These are phyloP conservation scores for Entomobrya multifasciata DNA, from an alignment of 2,888 invertebrate species.

Conservation along the genomic window DNA sequence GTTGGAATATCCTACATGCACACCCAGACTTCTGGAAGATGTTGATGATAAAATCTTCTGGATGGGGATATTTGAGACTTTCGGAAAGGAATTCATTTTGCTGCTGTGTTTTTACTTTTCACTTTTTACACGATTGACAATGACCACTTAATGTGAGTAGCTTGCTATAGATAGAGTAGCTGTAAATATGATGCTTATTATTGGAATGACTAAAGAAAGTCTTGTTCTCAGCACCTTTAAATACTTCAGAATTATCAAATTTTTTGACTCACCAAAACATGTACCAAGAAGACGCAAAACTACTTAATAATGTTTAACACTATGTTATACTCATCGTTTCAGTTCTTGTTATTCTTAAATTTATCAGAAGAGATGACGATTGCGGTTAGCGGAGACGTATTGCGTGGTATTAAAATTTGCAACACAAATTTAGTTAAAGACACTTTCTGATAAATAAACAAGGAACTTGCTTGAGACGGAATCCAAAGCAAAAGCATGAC, in stretches of 20 bases:
- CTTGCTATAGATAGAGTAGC: too few relatives aligned
- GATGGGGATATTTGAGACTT: conserved; percentile 46
- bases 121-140: background rate
- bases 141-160: too few relatives aligned
- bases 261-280: too few relatives aligned
- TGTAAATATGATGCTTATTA: background rate
- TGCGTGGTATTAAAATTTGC: conserved; percentile 4
- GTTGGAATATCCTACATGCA: background rate
- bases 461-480: background rate
- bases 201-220: background rate
- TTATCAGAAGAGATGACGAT: too few relatives aligned
- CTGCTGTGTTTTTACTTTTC: background rate
- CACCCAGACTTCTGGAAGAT: background rate
- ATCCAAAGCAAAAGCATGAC: too few relatives aligned
- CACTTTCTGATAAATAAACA: background rate
- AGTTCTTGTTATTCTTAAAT: too few relatives aligned
- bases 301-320: too few relatives aligned
- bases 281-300: too few relatives aligned
- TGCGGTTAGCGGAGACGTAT: too few relatives aligned
- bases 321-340: too few relatives aligned
- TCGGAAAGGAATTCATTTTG: conserved; percentile 41
- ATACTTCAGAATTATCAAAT: background rate
- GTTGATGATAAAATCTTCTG: background rate
- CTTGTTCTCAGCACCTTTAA: background rate
- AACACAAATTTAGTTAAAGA: background rate